These are phyloP conservation scores for Stenodera caucasica DNA, from an alignment of 2,888 invertebrate species.

Conservation along the genomic window DNA sequence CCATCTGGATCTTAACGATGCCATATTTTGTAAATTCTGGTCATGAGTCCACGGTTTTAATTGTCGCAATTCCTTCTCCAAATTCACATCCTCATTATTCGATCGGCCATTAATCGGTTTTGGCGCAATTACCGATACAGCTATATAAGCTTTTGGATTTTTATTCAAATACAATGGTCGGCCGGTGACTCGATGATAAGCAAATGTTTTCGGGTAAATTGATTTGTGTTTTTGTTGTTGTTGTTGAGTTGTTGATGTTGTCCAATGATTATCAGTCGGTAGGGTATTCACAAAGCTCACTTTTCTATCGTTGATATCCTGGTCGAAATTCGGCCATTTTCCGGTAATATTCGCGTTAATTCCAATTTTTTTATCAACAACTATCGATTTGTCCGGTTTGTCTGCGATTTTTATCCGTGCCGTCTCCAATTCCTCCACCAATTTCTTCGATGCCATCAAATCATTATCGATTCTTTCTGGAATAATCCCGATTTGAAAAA, in stretches of 20 bases:
- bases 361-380: conserved; percentile 18
- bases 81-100: conserved; percentile 37
- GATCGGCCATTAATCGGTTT: conserved; percentile 40
- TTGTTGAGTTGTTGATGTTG: conserved; percentile 12
- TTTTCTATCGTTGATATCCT: conserved; percentile 16
- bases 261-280: conserved; percentile 32
- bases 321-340: conserved; percentile 31
- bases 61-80: conserved; percentile 52
- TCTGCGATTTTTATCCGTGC: conserved; percentile 6
- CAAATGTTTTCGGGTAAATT: conserved; percentile 51
- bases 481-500: conserved; percentile 20
- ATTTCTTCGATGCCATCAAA: conserved; percentile 44
- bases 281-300: conserved; percentile 31
- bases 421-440: conserved; percentile 39
- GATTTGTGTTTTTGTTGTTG: conserved; percentile 29
- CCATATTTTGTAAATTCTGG: conserved; percentile 50
- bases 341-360: conserved; percentile 10
- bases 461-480: conserved; percentile 49
- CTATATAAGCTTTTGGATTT: conserved; percentile 54
- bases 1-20: conserved; percentile 49
- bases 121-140: conserved; percentile 54
- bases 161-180: conserved; percentile 48
- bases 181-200: conserved; percentile 55
- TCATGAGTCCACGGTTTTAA: conserved; percentile 54
- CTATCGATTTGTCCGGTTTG: conserved; percentile 6